Evolutionary conservation across 2,888 invertebrate genomes (phyloP), one percentile per base, ranked within the genome.

Genomic region (Coenonympha arcania): DNA sequence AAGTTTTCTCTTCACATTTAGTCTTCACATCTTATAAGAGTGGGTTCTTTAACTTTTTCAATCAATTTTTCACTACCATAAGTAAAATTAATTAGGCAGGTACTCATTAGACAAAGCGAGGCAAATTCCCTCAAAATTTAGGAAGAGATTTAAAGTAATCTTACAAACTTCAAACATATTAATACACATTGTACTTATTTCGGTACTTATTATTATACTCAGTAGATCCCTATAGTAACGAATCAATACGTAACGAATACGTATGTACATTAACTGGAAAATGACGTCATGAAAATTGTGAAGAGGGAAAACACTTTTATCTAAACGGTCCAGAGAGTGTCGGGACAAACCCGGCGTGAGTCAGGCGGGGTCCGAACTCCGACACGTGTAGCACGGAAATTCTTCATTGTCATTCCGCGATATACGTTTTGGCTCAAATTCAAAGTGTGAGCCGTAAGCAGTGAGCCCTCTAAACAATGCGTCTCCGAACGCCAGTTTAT

Each of bases 401-500:
- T 72, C 66, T 70, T 68, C 68, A 69, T 73, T 77, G 73, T 74
- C 66, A 67, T 57, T 56, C 56, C 37, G 46, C 58, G 52, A 54
- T 64, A 62, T 62, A 55, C 60, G 60, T 67, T 66, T 73, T 79
- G 78, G 78, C 76, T 60, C 54, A 55, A 47, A 58, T 69, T 76
- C 79, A 76, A 76, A 64, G 66, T 64, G 70, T 55, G n/a, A n/a
- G n/a, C n/a, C n/a, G n/a, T n/a, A n/a, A n/a, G n/a, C n/a, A n/a
- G n/a, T n/a, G 59, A 61, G 58, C 60, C 55, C 55, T 50, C 42
- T 40, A 33, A 34, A n/a, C 30, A 15, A 16, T 9, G 20, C 31
- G 31, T n/a, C 15, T 24, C 8, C 6, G 20, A 11, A 15, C 24
- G 39, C 22, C 19, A 6, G 37, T 9, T 13, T 22, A 39, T 22